Evolutionary conservation across 2,797 vertebrate species (phyloP), one percentile per base, ranked within the genome.

Genomic region (Pangasius macronema): DNA sequence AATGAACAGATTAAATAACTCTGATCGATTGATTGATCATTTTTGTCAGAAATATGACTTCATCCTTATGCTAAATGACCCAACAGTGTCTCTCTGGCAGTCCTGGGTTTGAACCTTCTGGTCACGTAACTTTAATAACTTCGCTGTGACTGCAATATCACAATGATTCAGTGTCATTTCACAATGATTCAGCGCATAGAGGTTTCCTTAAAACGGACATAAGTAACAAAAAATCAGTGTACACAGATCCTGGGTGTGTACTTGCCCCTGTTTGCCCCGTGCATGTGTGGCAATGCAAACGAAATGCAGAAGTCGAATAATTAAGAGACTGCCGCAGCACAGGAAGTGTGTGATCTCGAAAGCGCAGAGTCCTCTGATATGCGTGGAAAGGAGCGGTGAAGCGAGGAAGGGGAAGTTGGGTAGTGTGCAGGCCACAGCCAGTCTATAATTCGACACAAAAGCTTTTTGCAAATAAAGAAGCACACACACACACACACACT

Each of bases 301-400:
- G 22, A 67, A 86, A 88, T 84, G 75, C 86, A 90, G 85, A 90
- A 88, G 85, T 84, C 67, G 55, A 67, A 85, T 79, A 93, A 93
- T 95, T 94, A 94, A 93, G 93, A 94, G 94, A 94, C 94, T 93
- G 93, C 94, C 93, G 75, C 94, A 93, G 93, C 91, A 93, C 95
- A 95, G 95, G 95, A 96, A 95, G 93, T 67, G 92, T 92, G 91
- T 92, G 91, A 94, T 95, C 92, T 95, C 91, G 94, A 95, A 94
- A 94, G 93, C 93, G 92, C 94, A 94, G 91, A 89, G 90, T 91
- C 89, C 94, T 94, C 93, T 92, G 73, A 94, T 92, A 92, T 94
- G 63, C 88, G 93, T 91, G 90, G 88, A 92, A 89, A 91, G 90
- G 88, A 86, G 84, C 36, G 79, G 83, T 77, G 85, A 87, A 83